Evolutionary conservation across 1,140 invertebrate species (phyloP), one percentile per base, ranked within the genome.

Genomic region (Drosophila orosa): DNA sequence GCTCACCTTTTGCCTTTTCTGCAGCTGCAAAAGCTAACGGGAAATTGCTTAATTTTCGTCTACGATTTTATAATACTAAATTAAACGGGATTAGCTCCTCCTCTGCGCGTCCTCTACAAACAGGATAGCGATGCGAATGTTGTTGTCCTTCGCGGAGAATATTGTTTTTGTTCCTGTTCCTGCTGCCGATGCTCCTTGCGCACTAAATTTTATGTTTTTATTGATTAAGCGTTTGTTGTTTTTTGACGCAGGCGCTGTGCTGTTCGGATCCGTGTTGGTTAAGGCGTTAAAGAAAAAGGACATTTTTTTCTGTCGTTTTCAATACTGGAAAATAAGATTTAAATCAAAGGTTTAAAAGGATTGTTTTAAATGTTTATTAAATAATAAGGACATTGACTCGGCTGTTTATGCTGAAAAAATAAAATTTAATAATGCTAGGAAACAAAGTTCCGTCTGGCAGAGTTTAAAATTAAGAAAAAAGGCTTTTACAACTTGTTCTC

Each of bases 191-290:
- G 80, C 84, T 79, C 67, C 76, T 89, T 76, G 67, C 84, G 67
- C 77, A 84, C 80, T 77, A 83, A 76, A 89, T 85, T 78, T 87
- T 84, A 87, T 87, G 84, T 87, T 87, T 89, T 87, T 87, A 87
- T 87, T 87, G 84, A 87, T 87, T 87, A 65, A 80, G 73, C 78
- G 58, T 66, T 86, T 80, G 84, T 81, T 82, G 35, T 82, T 83
- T 79, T 82, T 39, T 68, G 22, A 45, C 78, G 79, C 82, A 82
- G 59, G 54, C 82, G 83, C 82, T 47, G n/a, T 52, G 1, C 9
- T 8, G n/a, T 22, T 33, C 13, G 0, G 1, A 3, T 6, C 19
- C 22, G 77, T 74, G 76, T 62, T 66, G 48, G 10, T 15, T 48
- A 66, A 19, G 17, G 10, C 9, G 2, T 27, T 0, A 15, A 31